Evolutionary conservation across 2,797 vertebrate genomes (phyloP).

Genomic region (Oceanodroma leucorhoa): DNA sequence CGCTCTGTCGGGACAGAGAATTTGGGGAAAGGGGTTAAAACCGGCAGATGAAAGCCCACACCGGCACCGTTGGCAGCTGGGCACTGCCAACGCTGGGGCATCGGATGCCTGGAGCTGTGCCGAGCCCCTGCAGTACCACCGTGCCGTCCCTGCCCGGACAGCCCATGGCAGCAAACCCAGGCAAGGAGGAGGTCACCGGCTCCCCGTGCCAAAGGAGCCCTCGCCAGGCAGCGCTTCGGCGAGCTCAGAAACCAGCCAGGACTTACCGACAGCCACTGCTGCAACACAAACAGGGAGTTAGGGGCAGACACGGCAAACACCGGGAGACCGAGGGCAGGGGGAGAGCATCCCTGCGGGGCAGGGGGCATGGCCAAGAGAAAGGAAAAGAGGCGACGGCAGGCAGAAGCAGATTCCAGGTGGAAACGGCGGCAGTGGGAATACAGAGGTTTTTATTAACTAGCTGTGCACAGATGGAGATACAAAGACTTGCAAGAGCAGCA

Average conservation of each 20-base stretch:
- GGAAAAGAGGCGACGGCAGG: background rate
- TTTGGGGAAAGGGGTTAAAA: background rate
- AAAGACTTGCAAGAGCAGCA: background rate
- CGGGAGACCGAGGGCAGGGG: background rate
- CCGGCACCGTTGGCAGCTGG: background rate
- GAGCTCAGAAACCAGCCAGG: background rate
- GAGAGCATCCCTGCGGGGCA: background rate
- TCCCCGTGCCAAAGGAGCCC: background rate
- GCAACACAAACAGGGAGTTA: background rate
- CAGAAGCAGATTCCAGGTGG: conserved; percentile 31
- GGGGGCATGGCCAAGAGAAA: background rate
- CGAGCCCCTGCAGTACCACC: fast-evolving
- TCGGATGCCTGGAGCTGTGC: fast-evolving
- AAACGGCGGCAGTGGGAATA: background rate
- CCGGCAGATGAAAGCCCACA: fast-evolving
- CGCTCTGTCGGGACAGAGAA: conserved; percentile 73
- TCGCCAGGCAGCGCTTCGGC: background rate
- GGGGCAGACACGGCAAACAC: background rate
- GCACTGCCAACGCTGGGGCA: background rate
- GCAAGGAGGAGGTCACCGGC: fast-evolving
- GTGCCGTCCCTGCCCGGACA: fast-evolving
- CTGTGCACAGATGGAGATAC: background rate
- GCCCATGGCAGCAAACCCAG: fast-evolving
- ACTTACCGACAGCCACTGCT: background rate
- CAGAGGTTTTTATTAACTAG: background rate